Evolutionary conservation across 2,888 invertebrate genomes (phyloP).

Genomic region (Adelphocoris suturalis): DNA sequence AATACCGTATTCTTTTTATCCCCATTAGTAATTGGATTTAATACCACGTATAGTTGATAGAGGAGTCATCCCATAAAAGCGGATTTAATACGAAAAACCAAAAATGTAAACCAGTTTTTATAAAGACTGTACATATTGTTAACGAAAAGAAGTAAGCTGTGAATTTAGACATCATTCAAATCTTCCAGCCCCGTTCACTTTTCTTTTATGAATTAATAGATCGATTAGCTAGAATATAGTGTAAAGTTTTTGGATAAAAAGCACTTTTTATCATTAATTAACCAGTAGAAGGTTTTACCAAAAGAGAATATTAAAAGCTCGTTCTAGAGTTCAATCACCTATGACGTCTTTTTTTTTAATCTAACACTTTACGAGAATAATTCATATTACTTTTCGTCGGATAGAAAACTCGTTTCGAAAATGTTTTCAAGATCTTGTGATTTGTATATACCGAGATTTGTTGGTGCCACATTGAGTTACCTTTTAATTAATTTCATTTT

Average conservation of each 20-base stretch:
- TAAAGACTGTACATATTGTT: constrained; percentile 68
- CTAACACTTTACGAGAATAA: background rate
- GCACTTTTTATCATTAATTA: constrained; percentile 37
- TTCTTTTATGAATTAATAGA: background rate
- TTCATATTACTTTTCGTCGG: background rate
- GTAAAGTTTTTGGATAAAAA: constrained; percentile 34
- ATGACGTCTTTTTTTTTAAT: background rate
- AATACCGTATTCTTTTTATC: too few relatives aligned
- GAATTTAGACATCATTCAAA: constrained; percentile 53
- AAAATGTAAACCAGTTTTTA: constrained; percentile 42
- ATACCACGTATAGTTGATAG: too few relatives aligned
- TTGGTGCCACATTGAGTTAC: constrained; percentile 67
- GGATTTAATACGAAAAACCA: background rate
- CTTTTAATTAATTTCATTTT: constrained; percentile 55
- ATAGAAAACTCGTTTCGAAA: background rate
- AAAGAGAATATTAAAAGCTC: constrained; percentile 41
- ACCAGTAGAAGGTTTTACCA: constrained; percentile 30
- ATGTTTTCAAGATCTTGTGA: constrained; percentile 15
- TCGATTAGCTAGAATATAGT: constrained; percentile 52
- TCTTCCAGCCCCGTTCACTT: constrained; percentile 55
- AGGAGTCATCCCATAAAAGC: background rate
- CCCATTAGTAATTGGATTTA: too few relatives aligned
- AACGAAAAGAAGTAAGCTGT: constrained; percentile 58
- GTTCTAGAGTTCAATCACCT: constrained; percentile 61
- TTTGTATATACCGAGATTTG: constrained; percentile 31